Evolutionary conservation across 1,140 invertebrate genomes (phyloP), one percentile per base, ranked within the genome.

Genomic region (Triops longicaudatus): DNA sequence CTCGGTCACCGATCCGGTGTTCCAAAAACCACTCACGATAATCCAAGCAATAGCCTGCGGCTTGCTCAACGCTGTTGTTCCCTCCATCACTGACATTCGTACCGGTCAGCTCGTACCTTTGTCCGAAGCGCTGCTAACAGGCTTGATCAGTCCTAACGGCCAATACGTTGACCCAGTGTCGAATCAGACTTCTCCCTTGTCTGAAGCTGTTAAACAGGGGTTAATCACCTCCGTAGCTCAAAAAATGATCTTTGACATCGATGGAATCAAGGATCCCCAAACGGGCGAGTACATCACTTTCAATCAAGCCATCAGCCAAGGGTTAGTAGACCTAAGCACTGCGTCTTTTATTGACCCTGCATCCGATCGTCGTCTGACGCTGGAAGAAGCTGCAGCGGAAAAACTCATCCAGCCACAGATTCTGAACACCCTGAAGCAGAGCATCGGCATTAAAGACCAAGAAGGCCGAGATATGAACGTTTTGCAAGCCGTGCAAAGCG

Each of bases 181-280:
- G 0, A 87, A 87, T n/a, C 89, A 93, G 83, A 83, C 88, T 26
- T 87, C 93, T 14, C 87, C 89, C 37, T 90, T 97, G 22, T 76
- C 82, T 73, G 91, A 96, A 82, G 95, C 95, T 6, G 91, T 95
- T 4, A 91, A 93, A 82, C 88, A 91, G 79, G 95, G 96, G 50
- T 87, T 93, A n/a, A 91, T 98, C 71, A 92, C 93, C 9, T 93
- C 95, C 5, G 91, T 97, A 4, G 88, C 90, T 12, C 91, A 93
- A 82, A 92, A 93, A 83, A 93, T 93, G 6, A 91, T 96, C 78
- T 97, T 97, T 83, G 92, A 97, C 82, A 93, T 97, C 77, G 93
- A 95, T 80, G 94, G 92, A 77, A 94, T 98, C 82, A 92, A 91
- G 82, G 93, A 97, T 84, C 90, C 92, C 0, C 87, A 90, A 79